phyloP scores from a whole-genome alignment of 2,888 invertebrate genomes.

The Carabus problematicus region DNA sequence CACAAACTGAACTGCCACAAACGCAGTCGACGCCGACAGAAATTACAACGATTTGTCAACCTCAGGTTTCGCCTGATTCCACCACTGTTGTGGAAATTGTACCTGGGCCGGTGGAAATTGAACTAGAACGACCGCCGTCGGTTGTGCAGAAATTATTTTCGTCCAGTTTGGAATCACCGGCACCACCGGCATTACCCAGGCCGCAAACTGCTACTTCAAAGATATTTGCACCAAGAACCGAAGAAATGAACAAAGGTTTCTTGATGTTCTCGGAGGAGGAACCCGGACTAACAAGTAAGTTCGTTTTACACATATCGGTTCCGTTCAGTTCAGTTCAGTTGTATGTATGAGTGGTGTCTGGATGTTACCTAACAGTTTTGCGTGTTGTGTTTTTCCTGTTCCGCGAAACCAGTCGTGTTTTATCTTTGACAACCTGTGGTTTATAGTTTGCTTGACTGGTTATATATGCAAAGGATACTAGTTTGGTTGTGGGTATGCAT shows the following conservation, averaged over 20 bases:
- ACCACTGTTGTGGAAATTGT: background rate
- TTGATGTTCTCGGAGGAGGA: constrained; percentile 87
- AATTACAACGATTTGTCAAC: constrained; percentile 34
- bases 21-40: constrained; percentile 42
- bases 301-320: constrained; percentile 42
- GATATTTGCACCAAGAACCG: constrained; percentile 81
- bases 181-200: constrained; percentile 47
- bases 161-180: constrained; percentile 44
- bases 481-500: no score
- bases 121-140: constrained; percentile 30
- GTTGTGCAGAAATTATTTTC: constrained; percentile 58
- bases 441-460: no score
- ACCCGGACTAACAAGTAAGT: constrained; percentile 85
- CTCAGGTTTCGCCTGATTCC: constrained; percentile 4
- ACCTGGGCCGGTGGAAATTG: constrained; percentile 7
- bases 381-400: no score
- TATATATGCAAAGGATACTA: no score
- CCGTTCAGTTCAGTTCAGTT: background rate
- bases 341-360: no score
- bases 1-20: constrained; percentile 45
- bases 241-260: constrained; percentile 95
- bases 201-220: constrained; percentile 76
- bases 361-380: no score
- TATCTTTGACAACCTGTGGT: no score
- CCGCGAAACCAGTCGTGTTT: no score